A percentile compares a stretch with the other conserved stretches of the same genome.
Evolutionary conservation across 2,113 vertebrate species (phyloP).

Genomic region (Tenebrosternarchus preto): DNA sequence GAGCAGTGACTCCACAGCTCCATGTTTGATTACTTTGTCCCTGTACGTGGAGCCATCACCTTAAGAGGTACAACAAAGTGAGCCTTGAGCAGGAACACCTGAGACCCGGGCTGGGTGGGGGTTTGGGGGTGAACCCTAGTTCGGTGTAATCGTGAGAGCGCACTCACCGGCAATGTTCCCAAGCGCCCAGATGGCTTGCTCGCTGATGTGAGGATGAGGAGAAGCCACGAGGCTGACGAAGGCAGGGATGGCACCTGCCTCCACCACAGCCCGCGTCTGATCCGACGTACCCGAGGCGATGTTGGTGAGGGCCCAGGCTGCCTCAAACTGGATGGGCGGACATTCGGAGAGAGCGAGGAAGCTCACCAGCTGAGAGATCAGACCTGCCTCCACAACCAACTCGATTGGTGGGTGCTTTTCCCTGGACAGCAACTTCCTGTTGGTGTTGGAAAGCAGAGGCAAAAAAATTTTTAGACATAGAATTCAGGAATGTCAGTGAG

Average conservation of each 20-base stretch:
- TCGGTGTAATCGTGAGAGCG: too few relatives aligned
- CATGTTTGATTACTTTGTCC: constrained; percentile 89
- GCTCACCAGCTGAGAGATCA: constrained; percentile 83
- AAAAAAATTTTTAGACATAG: neutral
- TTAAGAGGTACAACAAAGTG: constrained; percentile 52
- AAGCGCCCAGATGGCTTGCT: constrained; percentile 92
- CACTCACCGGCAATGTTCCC: constrained; percentile 90
- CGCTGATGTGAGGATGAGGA: constrained; percentile 85
- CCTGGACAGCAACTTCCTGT: constrained; percentile 87
- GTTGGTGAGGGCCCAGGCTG: constrained; percentile 93
- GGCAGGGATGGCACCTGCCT: constrained; percentile 85
- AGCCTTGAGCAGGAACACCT: neutral
- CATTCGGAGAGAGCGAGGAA: constrained; percentile 82
- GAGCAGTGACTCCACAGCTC: constrained; percentile 80
- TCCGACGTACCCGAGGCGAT: constrained; percentile 89
- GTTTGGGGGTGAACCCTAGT: too few relatives aligned
- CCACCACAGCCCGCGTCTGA: constrained; percentile 87
- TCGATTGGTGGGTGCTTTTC: constrained; percentile 88
- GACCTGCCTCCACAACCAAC: constrained; percentile 81
- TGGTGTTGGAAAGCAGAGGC: neutral
- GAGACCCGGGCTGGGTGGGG: too few relatives aligned
- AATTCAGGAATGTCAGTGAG: too few relatives aligned
- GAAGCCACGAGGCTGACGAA: constrained; percentile 85
- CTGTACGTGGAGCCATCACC: constrained; percentile 87
- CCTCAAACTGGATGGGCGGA: constrained; percentile 90